phyloP scores from a whole-genome alignment of 23 tunicate species.

The Styela plicata region DNA sequence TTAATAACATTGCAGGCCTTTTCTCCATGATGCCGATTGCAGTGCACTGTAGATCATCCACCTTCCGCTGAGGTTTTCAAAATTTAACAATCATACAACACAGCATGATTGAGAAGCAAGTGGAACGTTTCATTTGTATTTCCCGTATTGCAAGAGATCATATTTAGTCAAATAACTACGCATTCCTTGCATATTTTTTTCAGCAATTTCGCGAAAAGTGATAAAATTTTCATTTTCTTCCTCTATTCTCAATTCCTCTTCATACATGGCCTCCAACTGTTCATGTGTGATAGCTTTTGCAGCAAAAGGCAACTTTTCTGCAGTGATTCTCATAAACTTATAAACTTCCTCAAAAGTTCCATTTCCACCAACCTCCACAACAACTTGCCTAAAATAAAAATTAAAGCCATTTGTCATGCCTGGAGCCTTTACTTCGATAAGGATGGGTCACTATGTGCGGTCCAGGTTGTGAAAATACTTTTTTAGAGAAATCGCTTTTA shows the following conservation, averaged over 20 bases:
- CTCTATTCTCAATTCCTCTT: constrained; percentile 82
- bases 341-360: constrained; percentile 65
- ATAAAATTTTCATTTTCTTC: constrained; percentile 96
- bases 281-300: constrained; percentile 63
- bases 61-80: too few relatives aligned
- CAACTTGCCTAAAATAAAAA: constrained; percentile 51
- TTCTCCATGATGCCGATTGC: too few relatives aligned
- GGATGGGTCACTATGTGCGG: too few relatives aligned
- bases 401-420: too few relatives aligned
- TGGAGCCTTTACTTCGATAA: too few relatives aligned
- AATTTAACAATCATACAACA: too few relatives aligned
- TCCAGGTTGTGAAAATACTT: too few relatives aligned
- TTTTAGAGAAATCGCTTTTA: too few relatives aligned
- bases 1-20: too few relatives aligned
- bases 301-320: constrained; percentile 50
- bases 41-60: too few relatives aligned
- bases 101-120: background rate
- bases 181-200: constrained; percentile 86
- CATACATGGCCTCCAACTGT: constrained; percentile 78
- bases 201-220: constrained; percentile 88
- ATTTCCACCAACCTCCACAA: constrained; percentile 79
- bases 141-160: constrained; percentile 75
- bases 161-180: constrained; percentile 43
- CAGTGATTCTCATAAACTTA: constrained; percentile 34
- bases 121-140: constrained; percentile 67